Percentiles rank a stretch among this genome's conserved stretches.
These are phyloP conservation scores for Aurelia aurita complex sp. Pacific DNA, from an alignment of 30 jellyfish, hydroid and myxozoan species.

Conservation along the genomic window DNA sequence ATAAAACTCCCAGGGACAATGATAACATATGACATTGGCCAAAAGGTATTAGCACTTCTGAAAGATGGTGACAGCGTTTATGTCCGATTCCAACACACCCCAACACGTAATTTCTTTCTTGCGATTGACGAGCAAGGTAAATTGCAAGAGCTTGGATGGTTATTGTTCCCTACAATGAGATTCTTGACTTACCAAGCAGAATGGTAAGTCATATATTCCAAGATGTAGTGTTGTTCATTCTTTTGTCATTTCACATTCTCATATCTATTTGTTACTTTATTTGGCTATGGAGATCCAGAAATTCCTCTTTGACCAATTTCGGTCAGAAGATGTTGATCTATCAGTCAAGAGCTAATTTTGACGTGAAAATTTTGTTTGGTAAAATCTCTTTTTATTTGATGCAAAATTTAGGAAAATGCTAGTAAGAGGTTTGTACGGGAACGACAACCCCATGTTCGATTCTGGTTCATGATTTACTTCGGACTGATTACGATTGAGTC, in stretches of 20 bases:
- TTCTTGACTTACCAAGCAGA: constrained; percentile 94
- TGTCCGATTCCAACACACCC: constrained; percentile 91
- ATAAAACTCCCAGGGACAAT: constrained; percentile 87
- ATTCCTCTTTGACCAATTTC: too few relatives aligned
- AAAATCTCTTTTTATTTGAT: too few relatives aligned
- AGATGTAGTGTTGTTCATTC: not conserved
- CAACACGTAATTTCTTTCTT: constrained; percentile 87
- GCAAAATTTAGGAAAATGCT: too few relatives aligned
- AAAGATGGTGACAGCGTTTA: constrained; percentile 50
- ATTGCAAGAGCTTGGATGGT: constrained; percentile 97
- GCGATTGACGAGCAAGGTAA: constrained; percentile 97
- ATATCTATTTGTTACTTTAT: not conserved
- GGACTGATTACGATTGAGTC: too few relatives aligned
- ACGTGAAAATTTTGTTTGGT: too few relatives aligned
- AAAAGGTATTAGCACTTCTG: constrained; percentile 46
- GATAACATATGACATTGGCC: constrained; percentile 81
- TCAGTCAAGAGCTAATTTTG: too few relatives aligned
- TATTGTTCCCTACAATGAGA: constrained; percentile 91
- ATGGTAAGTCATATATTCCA: constrained; percentile 61
- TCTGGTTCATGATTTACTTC: too few relatives aligned
- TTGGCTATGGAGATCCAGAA: too few relatives aligned
- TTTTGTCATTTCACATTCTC: not conserved
- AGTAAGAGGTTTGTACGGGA: too few relatives aligned
- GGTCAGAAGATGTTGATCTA: too few relatives aligned
- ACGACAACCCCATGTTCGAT: too few relatives aligned